These are phyloP conservation scores for Machaerirhynchus nigripectus DNA, from an alignment of 2,113 vertebrate genomes.

Conservation along the genomic window DNA sequence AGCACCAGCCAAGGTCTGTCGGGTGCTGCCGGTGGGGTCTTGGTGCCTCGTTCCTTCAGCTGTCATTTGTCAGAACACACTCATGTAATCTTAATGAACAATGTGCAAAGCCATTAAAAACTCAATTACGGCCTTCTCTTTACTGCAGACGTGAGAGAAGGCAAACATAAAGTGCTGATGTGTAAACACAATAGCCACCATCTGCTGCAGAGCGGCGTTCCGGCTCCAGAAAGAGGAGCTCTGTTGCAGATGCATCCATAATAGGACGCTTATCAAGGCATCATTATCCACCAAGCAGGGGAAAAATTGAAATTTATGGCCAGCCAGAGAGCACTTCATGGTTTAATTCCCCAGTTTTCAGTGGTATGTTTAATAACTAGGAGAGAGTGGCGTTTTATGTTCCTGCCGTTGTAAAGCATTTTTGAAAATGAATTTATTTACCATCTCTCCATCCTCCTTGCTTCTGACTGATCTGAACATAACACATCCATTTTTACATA, in stretches of 20 bases:
- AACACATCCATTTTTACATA: neutral
- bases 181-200: constrained; percentile 82
- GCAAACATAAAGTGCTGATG: constrained; percentile 82
- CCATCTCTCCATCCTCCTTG: neutral
- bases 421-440: constrained; percentile 67
- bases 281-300: constrained; percentile 69
- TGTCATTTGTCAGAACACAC: constrained; percentile 58
- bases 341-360: constrained; percentile 72
- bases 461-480: constrained; percentile 28
- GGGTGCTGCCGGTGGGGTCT: neutral
- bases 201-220: constrained; percentile 69
- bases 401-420: constrained; percentile 12
- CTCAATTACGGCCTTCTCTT: constrained; percentile 81
- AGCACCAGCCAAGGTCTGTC: constrained; percentile 13
- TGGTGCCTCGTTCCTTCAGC: constrained; percentile 58
- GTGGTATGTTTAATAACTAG: constrained; percentile 67
- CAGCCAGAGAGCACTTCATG: constrained; percentile 73
- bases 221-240: constrained; percentile 64
- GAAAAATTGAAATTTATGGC: constrained; percentile 74
- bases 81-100: constrained; percentile 81
- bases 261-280: constrained; percentile 70
- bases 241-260: constrained; percentile 73
- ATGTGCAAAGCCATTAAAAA: constrained; percentile 88
- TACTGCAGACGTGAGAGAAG: constrained; percentile 75
- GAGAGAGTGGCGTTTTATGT: constrained; percentile 61